These are phyloP conservation scores for Alca torda DNA, from an alignment of 2,797 vertebrate species.

Conservation along the genomic window DNA sequence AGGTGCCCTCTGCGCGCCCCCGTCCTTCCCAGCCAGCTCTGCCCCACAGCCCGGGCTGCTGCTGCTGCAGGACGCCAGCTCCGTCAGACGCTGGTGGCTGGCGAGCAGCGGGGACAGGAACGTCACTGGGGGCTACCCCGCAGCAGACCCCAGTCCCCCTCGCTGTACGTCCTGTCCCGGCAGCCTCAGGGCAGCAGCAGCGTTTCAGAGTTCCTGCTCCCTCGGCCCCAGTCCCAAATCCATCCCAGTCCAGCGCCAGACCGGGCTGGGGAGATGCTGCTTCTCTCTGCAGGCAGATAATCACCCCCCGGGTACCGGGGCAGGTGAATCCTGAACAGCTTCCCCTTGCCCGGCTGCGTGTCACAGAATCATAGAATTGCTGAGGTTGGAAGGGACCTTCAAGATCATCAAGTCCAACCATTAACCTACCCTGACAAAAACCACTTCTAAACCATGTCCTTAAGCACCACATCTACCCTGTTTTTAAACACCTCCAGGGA, in stretches of 20 bases:
- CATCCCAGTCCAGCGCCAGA: rapidly evolving
- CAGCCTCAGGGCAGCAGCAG: neutral
- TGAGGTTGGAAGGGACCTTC: too few relatives aligned
- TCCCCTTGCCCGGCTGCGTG: neutral
- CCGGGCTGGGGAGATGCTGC: rapidly evolving
- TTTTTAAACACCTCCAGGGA: too few relatives aligned
- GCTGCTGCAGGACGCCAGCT: neutral
- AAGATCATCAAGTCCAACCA: too few relatives aligned
- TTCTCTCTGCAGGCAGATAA: neutral
- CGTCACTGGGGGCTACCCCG: neutral
- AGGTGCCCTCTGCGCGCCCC: neutral
- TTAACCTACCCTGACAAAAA: too few relatives aligned
- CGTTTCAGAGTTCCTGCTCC: neutral
- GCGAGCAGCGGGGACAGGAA: neutral
- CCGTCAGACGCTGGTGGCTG: neutral
- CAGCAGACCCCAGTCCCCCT: neutral
- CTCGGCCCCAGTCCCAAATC: neutral
- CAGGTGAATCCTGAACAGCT: neutral
- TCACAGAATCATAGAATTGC: too few relatives aligned
- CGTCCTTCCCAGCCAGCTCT: neutral
- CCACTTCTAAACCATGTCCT: too few relatives aligned
- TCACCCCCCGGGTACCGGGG: neutral
- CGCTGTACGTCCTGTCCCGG: rapidly evolving
- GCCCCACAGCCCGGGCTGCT: neutral
- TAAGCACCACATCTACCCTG: too few relatives aligned